A percentile compares a stretch with the other conserved stretches of the same genome.
Conservation (phyloP, 2,113 vertebrate genomes). For the Mola mola region DNA sequence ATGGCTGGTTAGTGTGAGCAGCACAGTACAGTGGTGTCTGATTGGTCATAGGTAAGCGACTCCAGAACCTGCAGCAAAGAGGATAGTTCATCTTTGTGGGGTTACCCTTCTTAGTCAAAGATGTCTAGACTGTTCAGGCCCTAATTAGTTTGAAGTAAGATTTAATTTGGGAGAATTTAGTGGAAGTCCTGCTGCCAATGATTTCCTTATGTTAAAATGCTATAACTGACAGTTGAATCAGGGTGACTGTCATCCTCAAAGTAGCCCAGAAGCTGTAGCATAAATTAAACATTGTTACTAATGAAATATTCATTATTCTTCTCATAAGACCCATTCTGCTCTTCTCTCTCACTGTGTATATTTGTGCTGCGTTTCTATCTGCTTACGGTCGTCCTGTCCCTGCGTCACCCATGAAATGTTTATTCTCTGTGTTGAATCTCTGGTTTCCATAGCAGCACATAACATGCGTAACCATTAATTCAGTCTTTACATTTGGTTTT, state of each 20-base stretch:
- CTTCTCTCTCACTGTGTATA: constrained; percentile 49
- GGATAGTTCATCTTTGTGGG: no score
- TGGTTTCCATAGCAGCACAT: constrained; percentile 51
- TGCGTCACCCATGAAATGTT: not conserved
- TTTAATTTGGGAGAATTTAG: not conserved
- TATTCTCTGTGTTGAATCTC: constrained; percentile 16
- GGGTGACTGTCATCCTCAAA: constrained; percentile 39
- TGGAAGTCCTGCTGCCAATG: constrained; percentile 4
- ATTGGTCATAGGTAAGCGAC: not conserved
- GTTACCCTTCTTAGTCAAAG: no score
- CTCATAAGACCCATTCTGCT: constrained; percentile 36
- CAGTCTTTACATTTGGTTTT: constrained; percentile 2
- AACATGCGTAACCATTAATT: constrained; percentile 40
- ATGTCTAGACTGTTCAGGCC: no score
- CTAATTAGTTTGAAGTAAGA: no score
- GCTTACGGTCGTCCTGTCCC: constrained; percentile 24
- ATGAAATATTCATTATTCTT: constrained; percentile 75
- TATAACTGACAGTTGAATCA: constrained; percentile 8
- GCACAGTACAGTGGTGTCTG: constrained; percentile 3
- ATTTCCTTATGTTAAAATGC: constrained; percentile 5
- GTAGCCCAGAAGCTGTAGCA: constrained; percentile 28
- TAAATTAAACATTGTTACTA: constrained; percentile 69
- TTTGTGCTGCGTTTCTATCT: constrained; percentile 29
- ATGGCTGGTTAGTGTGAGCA: constrained; percentile 28
- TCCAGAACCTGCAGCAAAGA: no score